Percentiles rank a stretch among this genome's conserved stretches.
phyloP scores from a whole-genome alignment of 2,888 invertebrate genomes.

The Diloba caeruleocephala region DNA sequence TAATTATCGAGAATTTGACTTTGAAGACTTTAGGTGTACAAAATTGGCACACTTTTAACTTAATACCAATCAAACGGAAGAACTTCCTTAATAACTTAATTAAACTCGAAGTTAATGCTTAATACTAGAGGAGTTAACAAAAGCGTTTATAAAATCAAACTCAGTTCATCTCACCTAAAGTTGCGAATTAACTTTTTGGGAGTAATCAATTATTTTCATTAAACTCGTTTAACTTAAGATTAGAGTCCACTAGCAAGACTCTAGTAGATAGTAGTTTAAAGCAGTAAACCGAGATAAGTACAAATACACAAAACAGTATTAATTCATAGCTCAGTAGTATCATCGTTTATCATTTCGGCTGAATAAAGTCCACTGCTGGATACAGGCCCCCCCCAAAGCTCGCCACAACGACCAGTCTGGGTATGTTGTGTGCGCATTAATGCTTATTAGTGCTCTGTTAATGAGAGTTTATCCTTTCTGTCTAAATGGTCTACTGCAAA shows the following conservation, averaged over 20 bases:
- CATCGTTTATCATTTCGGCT: too few species aligned
- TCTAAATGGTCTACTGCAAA: too few species aligned
- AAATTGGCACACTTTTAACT: background rate
- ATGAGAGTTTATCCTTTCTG: too few species aligned
- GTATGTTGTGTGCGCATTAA: too few species aligned
- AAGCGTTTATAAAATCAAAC: constrained; percentile 34
- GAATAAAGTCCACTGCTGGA: too few species aligned
- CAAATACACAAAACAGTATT: too few species aligned
- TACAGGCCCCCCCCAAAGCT: too few species aligned
- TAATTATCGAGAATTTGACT: too few species aligned
- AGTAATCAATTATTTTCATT: constrained; percentile 36
- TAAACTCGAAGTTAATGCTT: constrained; percentile 22
- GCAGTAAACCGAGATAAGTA: background rate
- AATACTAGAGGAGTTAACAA: constrained; percentile 25
- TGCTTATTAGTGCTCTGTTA: too few species aligned
- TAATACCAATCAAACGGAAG: background rate
- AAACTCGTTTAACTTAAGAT: constrained; percentile 2
- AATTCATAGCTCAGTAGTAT: background rate
- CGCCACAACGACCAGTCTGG: too few species aligned
- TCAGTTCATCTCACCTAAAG: constrained; percentile 29
- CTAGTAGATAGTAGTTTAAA: background rate
- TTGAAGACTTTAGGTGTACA: too few species aligned
- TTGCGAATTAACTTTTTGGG: constrained; percentile 36
- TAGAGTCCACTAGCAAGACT: constrained; percentile 1
- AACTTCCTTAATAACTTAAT: constrained; percentile 25